Percentiles rank a stretch among this genome's conserved stretches.
Conservation (phyloP, 2,888 invertebrate species). For the Drosophila gaucha region DNA sequence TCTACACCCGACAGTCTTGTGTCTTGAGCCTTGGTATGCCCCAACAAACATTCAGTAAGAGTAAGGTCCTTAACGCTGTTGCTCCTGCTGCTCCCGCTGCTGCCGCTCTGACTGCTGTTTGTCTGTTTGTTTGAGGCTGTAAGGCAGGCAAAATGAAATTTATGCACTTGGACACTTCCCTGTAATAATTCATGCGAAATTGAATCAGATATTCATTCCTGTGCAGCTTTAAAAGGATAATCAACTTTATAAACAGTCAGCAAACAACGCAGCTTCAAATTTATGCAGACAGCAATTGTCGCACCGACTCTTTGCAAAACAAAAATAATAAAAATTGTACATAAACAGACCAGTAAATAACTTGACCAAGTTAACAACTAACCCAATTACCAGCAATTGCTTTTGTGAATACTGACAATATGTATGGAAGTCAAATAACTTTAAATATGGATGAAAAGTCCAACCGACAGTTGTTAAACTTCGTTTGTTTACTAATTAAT, state of each 20-base stretch:
- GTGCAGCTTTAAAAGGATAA: slow-evolving; percentile 77
- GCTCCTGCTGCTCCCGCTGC: slow-evolving; percentile 5
- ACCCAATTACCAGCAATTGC: slow-evolving; percentile 20
- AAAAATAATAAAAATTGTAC: slow-evolving; percentile 46
- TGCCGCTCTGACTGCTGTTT: slow-evolving; percentile 14
- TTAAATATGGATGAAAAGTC: background rate
- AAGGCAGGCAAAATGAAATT: slow-evolving; percentile 71
- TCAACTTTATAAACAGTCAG: slow-evolving; percentile 68
- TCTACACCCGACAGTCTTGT: slow-evolving; percentile 29
- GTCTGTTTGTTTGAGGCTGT: slow-evolving; percentile 46
- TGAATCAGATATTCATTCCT: slow-evolving; percentile 79
- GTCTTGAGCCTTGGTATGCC: slow-evolving; percentile 55
- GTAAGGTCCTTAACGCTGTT: slow-evolving; percentile 56
- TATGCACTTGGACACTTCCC: slow-evolving; percentile 79
- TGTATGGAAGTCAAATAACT: background rate
- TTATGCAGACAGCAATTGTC: slow-evolving; percentile 59
- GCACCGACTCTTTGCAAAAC: slow-evolving; percentile 21
- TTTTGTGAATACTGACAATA: background rate
- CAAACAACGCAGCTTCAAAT: slow-evolving; percentile 44
- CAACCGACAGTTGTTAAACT: background rate
- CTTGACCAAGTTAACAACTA: slow-evolving; percentile 21
- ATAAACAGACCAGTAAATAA: slow-evolving; percentile 30
- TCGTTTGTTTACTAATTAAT: background rate
- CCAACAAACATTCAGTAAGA: slow-evolving; percentile 67
- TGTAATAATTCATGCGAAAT: slow-evolving; percentile 80